Base-by-base conservation (phyloP, 2,113 vertebrate species). In the Notarius quadriscutis region DNA sequence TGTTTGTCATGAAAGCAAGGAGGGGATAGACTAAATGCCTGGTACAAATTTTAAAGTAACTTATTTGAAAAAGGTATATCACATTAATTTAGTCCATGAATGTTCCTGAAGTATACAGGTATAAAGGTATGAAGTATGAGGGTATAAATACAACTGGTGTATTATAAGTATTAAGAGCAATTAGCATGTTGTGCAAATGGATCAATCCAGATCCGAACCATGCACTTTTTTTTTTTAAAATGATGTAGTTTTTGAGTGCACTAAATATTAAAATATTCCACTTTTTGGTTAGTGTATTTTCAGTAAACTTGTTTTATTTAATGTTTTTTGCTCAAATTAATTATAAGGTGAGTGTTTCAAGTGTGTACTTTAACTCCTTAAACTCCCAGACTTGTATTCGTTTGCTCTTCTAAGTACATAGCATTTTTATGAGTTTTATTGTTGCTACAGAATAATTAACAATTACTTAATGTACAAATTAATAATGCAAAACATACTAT, bases 1-100 rank as follows among this genome's bases (percentile, higher is more conserved):
- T 94, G 90, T 95, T 93, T 94, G 96, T 97, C 97, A 96, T 98
- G 97, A 97, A 93, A 96, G 91, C 88, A 96, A 96, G 62, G 30
- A 82, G 17, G 80, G 20, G 57, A 34, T 58, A 30, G 67, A 84
- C 53, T 25, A 50, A 86, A 57, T 81, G 57, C 12, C 86, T 62
- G 27, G 20, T 60, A 27, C 63, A 69, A 34, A 15, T 15, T 5
- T 69, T 65, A 65, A n/a, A n/a, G 9, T 11, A 65, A 65, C 25
- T 65, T 65, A 10, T 65, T 25, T 65, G 63, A 65, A 65, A 9
- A 65, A 65, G 22, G 14, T 7, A 12, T 17, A 15, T 15, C 12
- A 69, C 67, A 22, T 74, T 48, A 20, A 74, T 22, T 41, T 48
- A 15, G 67, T 34, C 6, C 8, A 20, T 72, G 14, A 69, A 30